Evolutionary conservation across 2,113 vertebrate genomes (phyloP).

Genomic region (Origma solitaria): DNA sequence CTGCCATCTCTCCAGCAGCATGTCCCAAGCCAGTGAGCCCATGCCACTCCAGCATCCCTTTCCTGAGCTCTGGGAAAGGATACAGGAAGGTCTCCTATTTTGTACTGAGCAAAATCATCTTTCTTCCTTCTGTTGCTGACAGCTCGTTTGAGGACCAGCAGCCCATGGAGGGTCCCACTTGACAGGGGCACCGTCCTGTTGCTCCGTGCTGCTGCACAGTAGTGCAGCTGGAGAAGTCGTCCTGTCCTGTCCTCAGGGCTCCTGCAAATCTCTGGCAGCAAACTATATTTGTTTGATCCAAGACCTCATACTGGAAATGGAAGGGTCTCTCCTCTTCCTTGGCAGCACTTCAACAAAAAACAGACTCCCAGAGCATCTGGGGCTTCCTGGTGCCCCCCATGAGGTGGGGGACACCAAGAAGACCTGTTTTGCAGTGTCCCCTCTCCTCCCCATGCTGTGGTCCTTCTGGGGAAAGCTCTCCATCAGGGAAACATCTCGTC

Average conservation of each 20-base stretch:
- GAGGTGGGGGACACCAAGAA: background rate
- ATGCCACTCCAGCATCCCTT: background rate
- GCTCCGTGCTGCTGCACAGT: background rate
- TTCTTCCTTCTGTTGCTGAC: background rate
- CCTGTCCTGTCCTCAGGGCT: background rate
- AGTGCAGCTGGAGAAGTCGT: background rate
- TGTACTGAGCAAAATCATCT: background rate
- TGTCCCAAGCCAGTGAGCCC: background rate
- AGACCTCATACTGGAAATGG: background rate
- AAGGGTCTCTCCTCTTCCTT: background rate
- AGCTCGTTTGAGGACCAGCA: background rate
- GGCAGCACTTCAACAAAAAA: background rate
- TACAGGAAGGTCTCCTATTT: background rate
- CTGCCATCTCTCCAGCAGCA: background rate
- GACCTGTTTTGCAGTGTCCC: background rate
- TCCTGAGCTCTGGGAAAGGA: background rate
- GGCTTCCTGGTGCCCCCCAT: background rate
- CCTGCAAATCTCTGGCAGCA: background rate
- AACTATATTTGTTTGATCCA: background rate
- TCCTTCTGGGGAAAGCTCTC: background rate
- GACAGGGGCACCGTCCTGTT: background rate
- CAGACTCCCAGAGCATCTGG: background rate
- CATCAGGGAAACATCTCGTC: background rate
- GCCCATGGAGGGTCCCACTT: rapidly evolving
- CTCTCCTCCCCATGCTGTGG: rapidly evolving